Base-by-base conservation (phyloP, 2,888 invertebrate species). In the Ornithoptera alexandrae region DNA sequence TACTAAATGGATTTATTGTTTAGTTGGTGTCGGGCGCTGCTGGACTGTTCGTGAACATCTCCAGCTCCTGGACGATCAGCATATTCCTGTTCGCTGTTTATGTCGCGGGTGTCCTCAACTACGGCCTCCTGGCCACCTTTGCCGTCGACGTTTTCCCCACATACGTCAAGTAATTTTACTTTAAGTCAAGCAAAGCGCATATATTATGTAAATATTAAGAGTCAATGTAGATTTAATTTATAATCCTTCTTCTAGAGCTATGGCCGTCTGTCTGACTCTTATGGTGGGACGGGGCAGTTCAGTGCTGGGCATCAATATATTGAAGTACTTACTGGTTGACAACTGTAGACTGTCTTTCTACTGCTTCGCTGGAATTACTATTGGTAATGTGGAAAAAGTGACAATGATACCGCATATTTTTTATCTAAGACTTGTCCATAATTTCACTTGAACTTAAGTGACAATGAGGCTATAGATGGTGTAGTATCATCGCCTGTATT, bases 271-370 rank as follows among this genome's bases (percentile, higher is more conserved):
- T 72, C 80, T 95, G 24, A 93, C 94, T 2, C 85, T 95, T 75
- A 94, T 94, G 85, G 85, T 94, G 20, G 95, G 95, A 0, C 92
- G 95, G 57, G 85, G 94, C 7, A 95, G 95, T 36, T 94, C 95
- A 0, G 93, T 95, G 65, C 76, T 93, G 2, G 94, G 95, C 63
- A 95, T 95, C 79, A 86, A 94, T 69, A 76, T 94, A 0, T 90
- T 95, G 59, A 95, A 95, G 64, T 84, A 88, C 68, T 83, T 95
- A 30, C 85, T 95, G 68, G 94, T 94, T 69, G 82, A 83, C 36
- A 88, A 93, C 75, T 95, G 95, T 75, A 94, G 94, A 76, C 82
- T 93, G 8, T 94, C 94, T 0, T 94, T 95, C 74, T 94, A 94
- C 72, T 79, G 94, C 1, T 94, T 94, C 65, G 93, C 94, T 0